These are phyloP conservation scores for Campylorhamphus procurvoides DNA, from an alignment of 2,113 vertebrate genomes.

Conservation along the genomic window DNA sequence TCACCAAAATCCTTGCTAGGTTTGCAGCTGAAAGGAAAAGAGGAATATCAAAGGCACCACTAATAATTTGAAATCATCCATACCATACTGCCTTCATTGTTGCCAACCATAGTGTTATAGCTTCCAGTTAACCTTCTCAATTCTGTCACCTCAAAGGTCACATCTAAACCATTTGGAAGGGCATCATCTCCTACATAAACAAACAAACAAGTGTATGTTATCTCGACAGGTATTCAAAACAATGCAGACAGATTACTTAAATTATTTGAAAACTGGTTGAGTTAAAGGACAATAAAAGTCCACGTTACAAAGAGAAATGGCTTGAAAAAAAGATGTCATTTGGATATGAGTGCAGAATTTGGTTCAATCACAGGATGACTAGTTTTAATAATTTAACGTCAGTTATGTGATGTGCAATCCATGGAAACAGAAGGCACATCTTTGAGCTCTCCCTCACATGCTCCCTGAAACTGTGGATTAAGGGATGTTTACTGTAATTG, in stretches of 20 bases:
- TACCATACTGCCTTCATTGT: slow-evolving; percentile 99
- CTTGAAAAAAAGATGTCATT: not conserved
- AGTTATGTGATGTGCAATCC: not conserved
- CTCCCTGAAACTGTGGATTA: not conserved
- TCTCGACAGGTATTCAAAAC: not conserved
- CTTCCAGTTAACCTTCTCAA: slow-evolving; percentile 92
- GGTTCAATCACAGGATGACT: not conserved
- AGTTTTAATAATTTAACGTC: not conserved
- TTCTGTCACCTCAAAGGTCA: slow-evolving; percentile 93
- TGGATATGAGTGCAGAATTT: not conserved
- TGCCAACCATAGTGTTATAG: slow-evolving; percentile 98
- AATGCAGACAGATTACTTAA: not conserved
- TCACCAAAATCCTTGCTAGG: not conserved
- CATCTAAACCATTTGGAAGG: slow-evolving; percentile 91
- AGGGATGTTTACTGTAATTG: not conserved
- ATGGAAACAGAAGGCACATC: not conserved
- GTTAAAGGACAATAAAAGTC: not conserved
- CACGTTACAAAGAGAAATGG: not conserved
- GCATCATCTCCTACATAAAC: slow-evolving; percentile 82
- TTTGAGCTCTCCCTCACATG: not conserved
- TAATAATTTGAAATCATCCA: not conserved
- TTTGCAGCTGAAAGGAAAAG: not conserved
- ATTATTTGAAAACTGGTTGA: not conserved
- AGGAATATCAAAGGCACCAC: not conserved
- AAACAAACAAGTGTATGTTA: not conserved